Evolutionary conservation across 2,113 vertebrate species (phyloP), one percentile per base, ranked within the genome.

Genomic region (Taxidea taxus): DNA sequence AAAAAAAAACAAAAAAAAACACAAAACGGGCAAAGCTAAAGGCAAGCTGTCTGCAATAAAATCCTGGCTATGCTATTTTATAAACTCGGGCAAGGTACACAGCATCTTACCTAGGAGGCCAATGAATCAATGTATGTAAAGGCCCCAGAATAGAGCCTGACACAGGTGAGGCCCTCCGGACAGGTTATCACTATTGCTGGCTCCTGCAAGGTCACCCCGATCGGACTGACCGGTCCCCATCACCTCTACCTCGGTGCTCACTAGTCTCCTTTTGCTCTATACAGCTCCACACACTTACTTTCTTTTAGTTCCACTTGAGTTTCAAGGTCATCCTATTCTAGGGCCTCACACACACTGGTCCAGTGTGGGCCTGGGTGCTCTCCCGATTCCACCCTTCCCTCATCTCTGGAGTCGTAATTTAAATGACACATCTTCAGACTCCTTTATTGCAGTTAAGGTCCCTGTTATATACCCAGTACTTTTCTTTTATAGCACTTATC

Each of bases 111-210:
- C 34, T 18, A 23, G 6, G 13, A 23, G 4, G 20, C 29, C 25
- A 47, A 37, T 3, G 34, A 18, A 27, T 31, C 18, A 31, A 54
- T 4, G 49, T 39, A 25, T 0, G 18, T 20, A 44, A 85, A 92
- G 74, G 23, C 42, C 54, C 42, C 0, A 39, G 21, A 31, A 14
- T 25, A 5, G 49, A 6, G 23, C 29, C 34, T 7, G 37, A 37
- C 51, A 49, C 37, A 39, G 18, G 29, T 15, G 56, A 70, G 87
- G 66, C 70, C 75, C 64, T 25, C 6, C 1, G 47, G 25, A 23
- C 34, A 21, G 0, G 9, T 74, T 6, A 2, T 2, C 6, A 12
- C 12, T 25, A 3, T 42, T 7, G 12, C 2, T 29, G 9, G 29
- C 39, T 51, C 20, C 56, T 23, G 66, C 7, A 14, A 70, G 42